phyloP scores from a whole-genome alignment of 92 coral and sea anemone species.

The Umimayanthus chanpuru region DNA sequence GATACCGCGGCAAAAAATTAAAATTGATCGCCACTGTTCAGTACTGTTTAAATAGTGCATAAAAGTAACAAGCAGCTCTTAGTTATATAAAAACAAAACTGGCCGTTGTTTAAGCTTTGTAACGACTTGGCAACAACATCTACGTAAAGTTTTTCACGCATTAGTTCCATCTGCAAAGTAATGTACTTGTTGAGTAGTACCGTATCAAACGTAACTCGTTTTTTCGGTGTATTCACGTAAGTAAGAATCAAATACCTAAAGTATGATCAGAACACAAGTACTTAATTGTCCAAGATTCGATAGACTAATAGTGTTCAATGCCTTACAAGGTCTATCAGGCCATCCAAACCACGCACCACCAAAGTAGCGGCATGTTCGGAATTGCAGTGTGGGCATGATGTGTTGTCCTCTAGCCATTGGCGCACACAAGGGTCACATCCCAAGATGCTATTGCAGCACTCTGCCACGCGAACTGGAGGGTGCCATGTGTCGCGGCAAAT shows the following conservation, averaged over 20 bases:
- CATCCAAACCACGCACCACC: too few relatives aligned
- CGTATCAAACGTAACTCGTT: not conserved
- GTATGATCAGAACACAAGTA: not conserved
- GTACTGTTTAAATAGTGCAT: too few relatives aligned
- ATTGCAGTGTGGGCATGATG: too few relatives aligned
- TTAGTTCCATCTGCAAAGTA: conserved; percentile 1
- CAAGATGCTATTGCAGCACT: conserved; percentile 21
- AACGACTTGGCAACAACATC: conserved; percentile 11
- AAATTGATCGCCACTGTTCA: too few relatives aligned
- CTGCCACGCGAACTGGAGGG: conserved; percentile 17
- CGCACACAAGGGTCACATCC: too few relatives aligned
- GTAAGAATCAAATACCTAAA: not conserved
- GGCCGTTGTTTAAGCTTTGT: not conserved
- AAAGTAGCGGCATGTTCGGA: too few relatives aligned
- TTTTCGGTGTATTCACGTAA: conserved; percentile 5
- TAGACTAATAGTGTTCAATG: too few relatives aligned
- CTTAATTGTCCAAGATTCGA: not conserved
- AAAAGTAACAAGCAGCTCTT: conserved; percentile 12
- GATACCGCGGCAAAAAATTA: too few relatives aligned
- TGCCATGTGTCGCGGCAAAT: too few relatives aligned
- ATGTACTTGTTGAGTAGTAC: not conserved
- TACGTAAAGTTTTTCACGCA: conserved; percentile 3
- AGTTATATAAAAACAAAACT: not conserved
- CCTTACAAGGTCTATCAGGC: conserved; percentile 12
- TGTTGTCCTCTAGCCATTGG: too few relatives aligned